A percentile compares a stretch with the other conserved stretches of the same genome.
These are phyloP conservation scores for Lepidotrigona ventralis DNA, from an alignment of 1,140 invertebrate genomes.

Conservation along the genomic window DNA sequence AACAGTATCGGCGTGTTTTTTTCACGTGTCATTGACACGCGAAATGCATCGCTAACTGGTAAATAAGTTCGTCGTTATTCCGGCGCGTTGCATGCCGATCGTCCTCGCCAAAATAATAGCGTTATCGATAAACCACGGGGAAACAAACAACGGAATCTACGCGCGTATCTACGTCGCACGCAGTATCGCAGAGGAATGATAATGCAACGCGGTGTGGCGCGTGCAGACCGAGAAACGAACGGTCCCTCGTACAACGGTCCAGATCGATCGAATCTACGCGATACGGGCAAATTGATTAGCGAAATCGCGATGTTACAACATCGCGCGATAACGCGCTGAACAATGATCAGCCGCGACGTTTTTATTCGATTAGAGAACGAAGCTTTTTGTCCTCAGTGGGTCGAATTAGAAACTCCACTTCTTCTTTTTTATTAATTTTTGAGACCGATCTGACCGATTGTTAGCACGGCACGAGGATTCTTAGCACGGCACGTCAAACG, in stretches of 20 bases:
- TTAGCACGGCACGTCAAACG: no score
- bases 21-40: conserved; percentile 22
- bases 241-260: not conserved
- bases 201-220: not conserved
- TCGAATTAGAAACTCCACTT: not conserved
- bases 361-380: not conserved
- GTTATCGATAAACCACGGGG: conserved; percentile 21
- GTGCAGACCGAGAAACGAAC: not conserved
- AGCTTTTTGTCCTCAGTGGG: not conserved
- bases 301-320: conserved; percentile 40
- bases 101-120: conserved; percentile 10
- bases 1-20: not conserved
- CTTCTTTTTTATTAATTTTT: no score
- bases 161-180: not conserved
- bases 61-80: conserved; percentile 18
- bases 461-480: no score
- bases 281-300: not conserved
- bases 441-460: no score
- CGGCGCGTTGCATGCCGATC: conserved; percentile 6
- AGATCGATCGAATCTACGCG: not conserved
- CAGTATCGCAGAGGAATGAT: not conserved
- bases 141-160: conserved; percentile 7
- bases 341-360: not conserved
- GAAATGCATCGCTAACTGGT: conserved; percentile 4
- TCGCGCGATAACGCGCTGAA: conserved; percentile 3